These are phyloP conservation scores for Cheilosia impressa DNA, from an alignment of 2,888 invertebrate genomes.

Conservation along the genomic window DNA sequence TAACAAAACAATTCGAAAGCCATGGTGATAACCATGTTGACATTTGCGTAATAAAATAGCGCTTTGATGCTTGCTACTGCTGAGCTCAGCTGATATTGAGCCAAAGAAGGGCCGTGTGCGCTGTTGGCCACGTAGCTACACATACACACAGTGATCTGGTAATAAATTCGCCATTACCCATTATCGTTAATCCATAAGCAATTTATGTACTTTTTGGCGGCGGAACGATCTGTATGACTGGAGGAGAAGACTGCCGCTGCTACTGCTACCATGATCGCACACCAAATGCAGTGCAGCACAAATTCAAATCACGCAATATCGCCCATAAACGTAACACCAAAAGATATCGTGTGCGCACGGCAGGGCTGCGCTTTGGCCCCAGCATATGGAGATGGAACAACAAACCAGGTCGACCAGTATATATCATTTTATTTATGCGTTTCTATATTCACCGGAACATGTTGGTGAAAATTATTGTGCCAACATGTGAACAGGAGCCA, in stretches of 20 bases:
- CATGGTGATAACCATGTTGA: conserved; percentile 56
- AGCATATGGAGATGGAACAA: not conserved
- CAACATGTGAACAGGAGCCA: conserved; percentile 75
- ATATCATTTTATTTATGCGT: conserved; percentile 75
- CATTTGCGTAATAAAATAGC: conserved; percentile 55
- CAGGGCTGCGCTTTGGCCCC: conserved; percentile 29
- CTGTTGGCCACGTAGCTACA: conserved; percentile 10
- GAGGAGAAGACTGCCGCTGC: not conserved
- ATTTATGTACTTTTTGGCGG: conserved; percentile 73
- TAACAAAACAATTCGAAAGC: conserved; percentile 14
- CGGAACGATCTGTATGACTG: conserved; percentile 40
- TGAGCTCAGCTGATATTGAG: not conserved
- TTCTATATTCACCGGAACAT: conserved; percentile 70
- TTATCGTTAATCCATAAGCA: conserved; percentile 71
- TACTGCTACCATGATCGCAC: conserved; percentile 61
- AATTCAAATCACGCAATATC: conserved; percentile 72
- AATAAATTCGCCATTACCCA: conserved; percentile 70
- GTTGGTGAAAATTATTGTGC: conserved; percentile 75
- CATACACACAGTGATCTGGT: conserved; percentile 11
- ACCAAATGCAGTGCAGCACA: conserved; percentile 19
- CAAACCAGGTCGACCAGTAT: conserved; percentile 71
- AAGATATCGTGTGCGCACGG: conserved; percentile 56
- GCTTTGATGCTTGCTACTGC: not conserved
- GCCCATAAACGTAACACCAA: conserved; percentile 40
- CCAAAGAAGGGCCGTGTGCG: not conserved